Percentiles rank a stretch among this genome's conserved stretches.
phyloP scores from a whole-genome alignment of 2,113 vertebrate species.

The Chaetodon trifascialis region DNA sequence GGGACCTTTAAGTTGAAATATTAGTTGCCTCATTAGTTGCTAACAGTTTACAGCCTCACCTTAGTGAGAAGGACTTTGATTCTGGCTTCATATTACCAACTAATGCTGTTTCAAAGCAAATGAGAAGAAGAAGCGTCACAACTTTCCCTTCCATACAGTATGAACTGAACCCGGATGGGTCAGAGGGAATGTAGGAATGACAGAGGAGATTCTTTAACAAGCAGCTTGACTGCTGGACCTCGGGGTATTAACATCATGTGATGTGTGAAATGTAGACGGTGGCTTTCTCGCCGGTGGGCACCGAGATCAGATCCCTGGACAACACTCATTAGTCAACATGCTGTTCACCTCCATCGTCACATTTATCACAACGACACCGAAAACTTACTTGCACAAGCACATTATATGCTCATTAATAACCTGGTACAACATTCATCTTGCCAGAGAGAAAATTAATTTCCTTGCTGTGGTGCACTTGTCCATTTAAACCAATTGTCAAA shows the following conservation, averaged over 20 bases:
- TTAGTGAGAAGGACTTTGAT: background rate
- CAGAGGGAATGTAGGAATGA: constrained; percentile 13
- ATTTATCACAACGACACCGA: constrained; percentile 92
- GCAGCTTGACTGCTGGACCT: constrained; percentile 62
- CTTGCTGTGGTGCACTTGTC: constrained; percentile 72
- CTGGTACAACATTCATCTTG: constrained; percentile 89
- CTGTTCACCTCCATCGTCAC: constrained; percentile 88
- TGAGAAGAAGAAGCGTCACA: background rate
- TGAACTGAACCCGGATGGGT: constrained; percentile 17
- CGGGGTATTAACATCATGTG: constrained; percentile 65
- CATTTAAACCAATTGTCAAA: constrained; percentile 76
- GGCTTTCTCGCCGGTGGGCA: constrained; percentile 61
- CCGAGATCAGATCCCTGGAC: constrained; percentile 88
- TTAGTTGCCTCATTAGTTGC: constrained; percentile 1
- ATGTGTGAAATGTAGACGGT: constrained; percentile 75
- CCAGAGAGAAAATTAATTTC: constrained; percentile 72
- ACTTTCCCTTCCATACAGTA: constrained; percentile 14
- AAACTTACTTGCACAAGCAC: constrained; percentile 92
- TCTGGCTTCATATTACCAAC: background rate
- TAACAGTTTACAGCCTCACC: background rate
- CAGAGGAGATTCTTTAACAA: constrained; percentile 57
- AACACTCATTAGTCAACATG: constrained; percentile 85
- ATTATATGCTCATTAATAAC: constrained; percentile 93
- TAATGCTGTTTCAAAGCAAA: constrained; percentile 12
- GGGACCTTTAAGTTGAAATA: background rate